phyloP scores from a whole-genome alignment of 1,140 invertebrate genomes.

The Cydia fagiglandana region DNA sequence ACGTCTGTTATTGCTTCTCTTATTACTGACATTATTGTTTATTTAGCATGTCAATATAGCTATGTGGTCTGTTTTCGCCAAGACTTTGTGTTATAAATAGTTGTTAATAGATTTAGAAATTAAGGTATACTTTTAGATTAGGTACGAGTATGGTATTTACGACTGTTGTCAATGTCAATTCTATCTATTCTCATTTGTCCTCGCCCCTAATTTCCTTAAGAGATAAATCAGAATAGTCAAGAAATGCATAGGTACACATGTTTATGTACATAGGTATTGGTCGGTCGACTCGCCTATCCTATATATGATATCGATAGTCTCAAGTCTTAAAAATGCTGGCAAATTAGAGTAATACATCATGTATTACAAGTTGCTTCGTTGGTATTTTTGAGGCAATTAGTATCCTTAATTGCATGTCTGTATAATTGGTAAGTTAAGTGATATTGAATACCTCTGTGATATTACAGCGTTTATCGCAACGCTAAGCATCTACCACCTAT shows the following conservation, averaged over 20 bases:
- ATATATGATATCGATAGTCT: too few species aligned
- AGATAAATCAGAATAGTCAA: too few species aligned
- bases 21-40: slow-evolving; percentile 12
- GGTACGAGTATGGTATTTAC: too few species aligned
- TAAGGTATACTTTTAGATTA: too few species aligned
- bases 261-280: too few species aligned
- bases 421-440: neutral
- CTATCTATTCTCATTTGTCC: too few species aligned
- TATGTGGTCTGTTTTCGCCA: neutral
- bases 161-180: too few species aligned
- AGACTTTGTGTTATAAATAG: neutral
- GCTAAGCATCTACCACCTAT: neutral
- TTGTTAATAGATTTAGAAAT: neutral
- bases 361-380: neutral
- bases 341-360: neutral
- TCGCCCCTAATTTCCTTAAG: too few species aligned
- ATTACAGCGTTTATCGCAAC: neutral
- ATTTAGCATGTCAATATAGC: slow-evolving; percentile 17
- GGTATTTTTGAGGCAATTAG: neutral
- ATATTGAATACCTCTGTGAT: neutral
- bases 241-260: too few species aligned
- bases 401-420: neutral
- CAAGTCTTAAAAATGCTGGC: too few species aligned
- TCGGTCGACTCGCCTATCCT: too few species aligned
- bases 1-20: slow-evolving; percentile 11